Evolutionary conservation across 2,797 vertebrate species (phyloP).

Genomic region (Acrossocheilus wenchowensis): DNA sequence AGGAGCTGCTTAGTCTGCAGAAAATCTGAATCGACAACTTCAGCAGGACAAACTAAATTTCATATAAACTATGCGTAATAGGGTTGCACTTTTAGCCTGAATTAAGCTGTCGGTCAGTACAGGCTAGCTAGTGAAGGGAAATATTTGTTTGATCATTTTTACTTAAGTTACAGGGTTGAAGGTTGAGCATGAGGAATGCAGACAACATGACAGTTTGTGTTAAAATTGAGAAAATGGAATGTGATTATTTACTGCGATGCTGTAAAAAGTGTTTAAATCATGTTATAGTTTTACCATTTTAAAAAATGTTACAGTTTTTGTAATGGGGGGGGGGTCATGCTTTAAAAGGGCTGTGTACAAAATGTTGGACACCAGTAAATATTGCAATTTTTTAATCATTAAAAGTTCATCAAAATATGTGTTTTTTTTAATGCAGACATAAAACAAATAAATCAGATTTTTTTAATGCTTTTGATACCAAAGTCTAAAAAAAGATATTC

Average conservation of each 20-base stretch:
- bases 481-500: not conserved
- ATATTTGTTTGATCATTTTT: slow-evolving; percentile 9
- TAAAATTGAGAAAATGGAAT: not conserved
- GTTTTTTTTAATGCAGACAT: not conserved
- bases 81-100: not conserved
- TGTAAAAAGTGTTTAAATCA: not conserved
- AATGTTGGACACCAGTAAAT: not conserved
- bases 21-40: not conserved
- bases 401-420: not conserved
- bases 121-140: not conserved
- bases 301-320: not conserved
- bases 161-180: not conserved
- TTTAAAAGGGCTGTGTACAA: not conserved
- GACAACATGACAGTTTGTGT: not conserved
- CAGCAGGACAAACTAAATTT: not conserved
- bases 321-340: not conserved
- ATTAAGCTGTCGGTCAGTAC: not conserved
- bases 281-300: not conserved
- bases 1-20: not conserved
- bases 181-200: not conserved
- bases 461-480: not conserved
- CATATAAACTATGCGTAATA: not conserved
- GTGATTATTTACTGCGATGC: not conserved
- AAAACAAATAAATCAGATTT: not conserved
- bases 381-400: not conserved